phyloP scores from a whole-genome alignment of 2,113 vertebrate species.

The Piprites chloris region DNA sequence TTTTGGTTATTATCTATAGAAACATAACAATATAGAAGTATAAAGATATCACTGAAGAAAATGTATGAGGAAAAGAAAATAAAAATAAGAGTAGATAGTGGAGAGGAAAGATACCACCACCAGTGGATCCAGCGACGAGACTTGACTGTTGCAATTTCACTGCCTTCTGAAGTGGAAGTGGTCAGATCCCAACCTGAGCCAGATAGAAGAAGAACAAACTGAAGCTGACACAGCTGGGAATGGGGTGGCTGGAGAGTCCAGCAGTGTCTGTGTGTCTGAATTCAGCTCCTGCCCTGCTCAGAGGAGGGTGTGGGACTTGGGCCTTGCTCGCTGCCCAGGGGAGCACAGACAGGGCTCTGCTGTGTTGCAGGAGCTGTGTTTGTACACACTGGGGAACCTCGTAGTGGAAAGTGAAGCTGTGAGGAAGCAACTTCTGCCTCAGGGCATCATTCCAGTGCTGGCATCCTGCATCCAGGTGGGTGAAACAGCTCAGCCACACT shows the following conservation, averaged over 20 bases:
- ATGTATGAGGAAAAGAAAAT: neutral
- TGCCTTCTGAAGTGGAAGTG: neutral
- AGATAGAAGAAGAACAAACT: neutral
- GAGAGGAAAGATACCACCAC: neutral
- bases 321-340: neutral
- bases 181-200: neutral
- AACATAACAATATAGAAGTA: neutral
- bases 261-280: neutral
- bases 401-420: constrained; percentile 83
- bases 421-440: constrained; percentile 87
- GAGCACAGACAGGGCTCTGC: neutral
- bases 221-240: neutral
- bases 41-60: neutral
- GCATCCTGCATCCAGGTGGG: constrained; percentile 86
- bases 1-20: neutral
- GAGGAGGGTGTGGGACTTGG: neutral
- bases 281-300: neutral
- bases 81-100: neutral
- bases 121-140: neutral
- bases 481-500: neutral
- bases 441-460: constrained; percentile 88
- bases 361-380: constrained; percentile 86
- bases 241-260: neutral
- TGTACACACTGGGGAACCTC: constrained; percentile 93
- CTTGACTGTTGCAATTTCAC: neutral